Evolutionary conservation across 2,888 invertebrate species (phyloP).

Genomic region (Rhagonycha fulva): DNA sequence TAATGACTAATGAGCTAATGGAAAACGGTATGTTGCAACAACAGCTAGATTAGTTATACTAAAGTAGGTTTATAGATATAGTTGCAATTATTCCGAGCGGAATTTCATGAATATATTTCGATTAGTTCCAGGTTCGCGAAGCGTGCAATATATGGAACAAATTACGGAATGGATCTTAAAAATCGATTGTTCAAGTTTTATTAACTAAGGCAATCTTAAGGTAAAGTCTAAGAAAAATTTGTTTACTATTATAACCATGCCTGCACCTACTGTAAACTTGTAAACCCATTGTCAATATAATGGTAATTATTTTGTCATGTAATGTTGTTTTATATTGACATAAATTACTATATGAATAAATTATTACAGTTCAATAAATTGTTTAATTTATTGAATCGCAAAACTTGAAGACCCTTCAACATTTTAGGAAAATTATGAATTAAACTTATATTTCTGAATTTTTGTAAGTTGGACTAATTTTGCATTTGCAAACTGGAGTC

Average conservation of each 20-base stretch:
- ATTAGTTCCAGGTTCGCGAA: slow-evolving; percentile 8
- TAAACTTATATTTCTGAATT: too few species aligned
- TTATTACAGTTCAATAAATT: too few species aligned
- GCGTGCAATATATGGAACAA: slow-evolving; percentile 14
- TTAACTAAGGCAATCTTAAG: background rate
- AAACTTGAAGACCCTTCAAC: too few species aligned
- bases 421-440: too few species aligned
- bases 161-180: slow-evolving; percentile 3
- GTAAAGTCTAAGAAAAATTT: background rate
- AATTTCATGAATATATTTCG: slow-evolving; percentile 3
- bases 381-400: background rate
- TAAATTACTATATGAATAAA: background rate
- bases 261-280: background rate
- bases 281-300: background rate
- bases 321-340: background rate
- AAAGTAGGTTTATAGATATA: slow-evolving; percentile 17
- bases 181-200: background rate
- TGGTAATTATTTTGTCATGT: background rate
- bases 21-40: slow-evolving; percentile 11
- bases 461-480: background rate
- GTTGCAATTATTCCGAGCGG: slow-evolving; percentile 11
- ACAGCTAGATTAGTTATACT: slow-evolving; percentile 10
- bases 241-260: background rate
- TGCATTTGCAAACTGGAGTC: background rate
- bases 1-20: slow-evolving; percentile 11